Percentiles rank a stretch among this genome's conserved stretches.
phyloP scores from a whole-genome alignment of 2,888 invertebrate genomes.

The Odontomyia ornata region DNA sequence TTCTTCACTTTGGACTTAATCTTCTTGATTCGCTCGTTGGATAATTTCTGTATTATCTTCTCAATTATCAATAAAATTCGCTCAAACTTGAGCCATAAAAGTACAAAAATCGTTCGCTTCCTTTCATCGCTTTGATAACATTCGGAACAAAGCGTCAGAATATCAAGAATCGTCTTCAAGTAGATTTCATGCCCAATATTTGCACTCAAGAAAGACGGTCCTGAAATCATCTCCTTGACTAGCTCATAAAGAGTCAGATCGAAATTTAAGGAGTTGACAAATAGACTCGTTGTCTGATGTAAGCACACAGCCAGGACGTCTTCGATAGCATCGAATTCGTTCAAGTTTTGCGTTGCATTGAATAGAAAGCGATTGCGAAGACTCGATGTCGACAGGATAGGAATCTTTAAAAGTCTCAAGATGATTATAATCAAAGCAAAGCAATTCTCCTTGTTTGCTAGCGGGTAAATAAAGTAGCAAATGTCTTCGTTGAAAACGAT shows the following conservation, averaged over 20 bases:
- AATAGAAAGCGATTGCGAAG: conserved; percentile 62
- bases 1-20: conserved; percentile 67
- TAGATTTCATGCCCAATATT: conserved; percentile 72
- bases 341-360: conserved; percentile 56
- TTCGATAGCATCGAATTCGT: conserved; percentile 66
- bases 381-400: conserved; percentile 67
- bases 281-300: conserved; percentile 46
- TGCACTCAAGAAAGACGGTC: conserved; percentile 69
- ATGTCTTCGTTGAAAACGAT: conserved; percentile 72
- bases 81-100: conserved; percentile 73
- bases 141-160: conserved; percentile 67
- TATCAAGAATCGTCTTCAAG: conserved; percentile 66
- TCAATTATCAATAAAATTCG: conserved; percentile 66
- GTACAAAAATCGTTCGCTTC: conserved; percentile 65
- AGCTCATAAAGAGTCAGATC: conserved; percentile 58
- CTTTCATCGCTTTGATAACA: conserved; percentile 65
- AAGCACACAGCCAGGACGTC: conserved; percentile 63
- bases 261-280: conserved; percentile 50
- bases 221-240: conserved; percentile 66
- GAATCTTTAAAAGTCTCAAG: conserved; percentile 68
- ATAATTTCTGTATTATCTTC: conserved; percentile 64
- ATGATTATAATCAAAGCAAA: conserved; percentile 70
- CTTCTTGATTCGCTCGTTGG: conserved; percentile 53
- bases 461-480: conserved; percentile 75
- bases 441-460: conserved; percentile 68